These are phyloP conservation scores for Hydra vulgaris DNA, from an alignment of 30 jellyfish, hydroid and myxozoan species.

Conservation along the genomic window DNA sequence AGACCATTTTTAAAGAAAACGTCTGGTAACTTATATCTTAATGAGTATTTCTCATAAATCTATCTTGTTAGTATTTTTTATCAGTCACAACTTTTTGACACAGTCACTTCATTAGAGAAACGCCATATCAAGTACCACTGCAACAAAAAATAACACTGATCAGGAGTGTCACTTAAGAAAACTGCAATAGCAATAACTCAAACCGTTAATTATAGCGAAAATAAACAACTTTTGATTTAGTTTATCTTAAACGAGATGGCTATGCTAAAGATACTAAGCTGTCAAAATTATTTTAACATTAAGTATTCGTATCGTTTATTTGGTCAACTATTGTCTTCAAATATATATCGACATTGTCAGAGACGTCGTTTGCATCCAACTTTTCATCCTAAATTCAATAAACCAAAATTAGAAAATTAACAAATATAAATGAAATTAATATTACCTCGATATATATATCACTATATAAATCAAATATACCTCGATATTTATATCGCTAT, in stretches of 20 bases:
- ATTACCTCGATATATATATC: background rate
- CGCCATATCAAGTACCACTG: too few species aligned
- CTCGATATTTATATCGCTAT: too few species aligned
- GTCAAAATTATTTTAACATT: background rate
- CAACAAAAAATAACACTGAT: too few species aligned
- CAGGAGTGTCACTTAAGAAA: too few species aligned
- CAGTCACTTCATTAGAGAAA: too few species aligned
- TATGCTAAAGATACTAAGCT: background rate
- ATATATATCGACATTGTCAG: conserved; percentile 34
- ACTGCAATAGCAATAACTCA: too few species aligned
- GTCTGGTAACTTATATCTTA: too few species aligned
- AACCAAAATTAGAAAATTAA: background rate
- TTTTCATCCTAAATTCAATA: conserved; percentile 26
- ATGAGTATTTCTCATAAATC: too few species aligned
- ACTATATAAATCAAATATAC: background rate
- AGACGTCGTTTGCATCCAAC: conserved; percentile 26
- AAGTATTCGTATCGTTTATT: conserved; percentile 17
- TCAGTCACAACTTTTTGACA: too few species aligned
- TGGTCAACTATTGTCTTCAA: conserved; percentile 32
- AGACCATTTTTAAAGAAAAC: too few species aligned
- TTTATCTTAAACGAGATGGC: background rate
- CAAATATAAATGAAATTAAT: background rate
- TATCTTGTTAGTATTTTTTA: too few species aligned
- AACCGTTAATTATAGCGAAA: too few species aligned
- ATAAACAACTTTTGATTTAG: background rate